phyloP scores from a whole-genome alignment of 1,140 invertebrate genomes.

The Ostrea edulis region DNA sequence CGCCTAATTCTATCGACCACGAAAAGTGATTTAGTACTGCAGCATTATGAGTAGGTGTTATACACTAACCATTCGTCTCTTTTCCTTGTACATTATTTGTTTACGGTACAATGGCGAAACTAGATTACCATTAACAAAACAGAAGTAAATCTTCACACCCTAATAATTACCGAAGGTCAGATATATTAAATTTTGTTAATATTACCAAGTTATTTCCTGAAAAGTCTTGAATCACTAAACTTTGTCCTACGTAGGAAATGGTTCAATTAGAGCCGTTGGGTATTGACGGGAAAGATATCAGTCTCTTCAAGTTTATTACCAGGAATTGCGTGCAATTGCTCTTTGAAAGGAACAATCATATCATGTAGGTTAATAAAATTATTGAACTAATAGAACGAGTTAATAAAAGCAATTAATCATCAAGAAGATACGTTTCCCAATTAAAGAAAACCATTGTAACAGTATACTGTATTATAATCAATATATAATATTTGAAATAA shows the following conservation, averaged over 20 bases:
- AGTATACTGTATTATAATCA: too few relatives aligned
- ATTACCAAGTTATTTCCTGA: constrained; percentile 1
- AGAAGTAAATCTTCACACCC: background rate
- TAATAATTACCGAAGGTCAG: background rate
- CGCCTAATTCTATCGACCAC: background rate
- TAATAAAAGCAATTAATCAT: background rate
- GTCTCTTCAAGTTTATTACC: background rate
- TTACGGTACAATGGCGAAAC: background rate
- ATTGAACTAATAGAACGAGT: background rate
- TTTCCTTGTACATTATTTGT: background rate
- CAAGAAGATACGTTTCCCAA: background rate
- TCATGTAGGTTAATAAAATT: background rate
- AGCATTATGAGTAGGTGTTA: background rate
- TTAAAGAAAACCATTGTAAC: background rate
- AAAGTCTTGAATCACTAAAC: background rate
- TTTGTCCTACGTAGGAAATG: background rate
- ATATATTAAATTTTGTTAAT: background rate
- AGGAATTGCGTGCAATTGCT: background rate
- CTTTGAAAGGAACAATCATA: background rate
- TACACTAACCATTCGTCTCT: background rate
- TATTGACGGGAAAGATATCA: background rate
- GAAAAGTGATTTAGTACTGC: background rate
- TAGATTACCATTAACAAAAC: background rate
- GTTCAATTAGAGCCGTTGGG: background rate
- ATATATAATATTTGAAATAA: too few relatives aligned